phyloP scores from a whole-genome alignment of 2,888 invertebrate species.

The Thysanoteuthis rhombus region DNA sequence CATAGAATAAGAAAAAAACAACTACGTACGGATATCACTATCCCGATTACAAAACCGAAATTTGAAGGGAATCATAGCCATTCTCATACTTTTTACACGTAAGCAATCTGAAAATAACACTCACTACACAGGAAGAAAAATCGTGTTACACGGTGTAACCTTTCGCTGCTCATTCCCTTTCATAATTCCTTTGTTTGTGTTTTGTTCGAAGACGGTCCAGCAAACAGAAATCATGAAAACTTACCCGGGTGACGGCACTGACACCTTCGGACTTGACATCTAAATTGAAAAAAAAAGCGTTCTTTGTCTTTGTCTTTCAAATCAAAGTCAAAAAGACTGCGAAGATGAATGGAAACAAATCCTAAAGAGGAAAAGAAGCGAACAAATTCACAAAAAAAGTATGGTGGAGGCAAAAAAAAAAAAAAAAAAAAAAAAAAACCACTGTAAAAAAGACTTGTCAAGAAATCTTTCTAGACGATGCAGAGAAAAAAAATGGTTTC shows the following conservation, averaged over 20 bases:
- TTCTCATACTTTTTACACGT: too few relatives aligned
- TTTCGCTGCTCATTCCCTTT: not conserved
- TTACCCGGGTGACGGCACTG: not conserved
- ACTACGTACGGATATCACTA: too few relatives aligned
- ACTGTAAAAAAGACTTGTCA: not conserved
- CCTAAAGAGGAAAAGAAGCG: fast-evolving
- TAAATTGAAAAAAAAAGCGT: not conserved
- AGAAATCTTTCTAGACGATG: not conserved
- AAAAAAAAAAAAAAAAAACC: too few relatives aligned
- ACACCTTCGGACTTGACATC: not conserved
- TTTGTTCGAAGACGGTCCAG: not conserved
- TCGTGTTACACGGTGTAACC: too few relatives aligned
- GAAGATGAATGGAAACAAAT: not conserved
- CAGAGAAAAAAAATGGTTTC: not conserved
- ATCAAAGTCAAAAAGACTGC: not conserved
- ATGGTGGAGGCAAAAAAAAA: too few relatives aligned
- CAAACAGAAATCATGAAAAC: not conserved
- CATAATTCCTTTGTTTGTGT: not conserved
- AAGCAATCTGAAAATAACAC: too few relatives aligned
- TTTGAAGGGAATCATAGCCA: too few relatives aligned
- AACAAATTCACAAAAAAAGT: too few relatives aligned
- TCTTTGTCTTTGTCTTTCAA: not conserved
- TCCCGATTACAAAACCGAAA: too few relatives aligned
- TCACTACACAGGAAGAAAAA: too few relatives aligned
- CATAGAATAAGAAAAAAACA: too few relatives aligned